Percentiles rank a stretch among this genome's conserved stretches.
Evolutionary conservation across 2,113 vertebrate species (phyloP).

Genomic region (Mobula birostris): DNA sequence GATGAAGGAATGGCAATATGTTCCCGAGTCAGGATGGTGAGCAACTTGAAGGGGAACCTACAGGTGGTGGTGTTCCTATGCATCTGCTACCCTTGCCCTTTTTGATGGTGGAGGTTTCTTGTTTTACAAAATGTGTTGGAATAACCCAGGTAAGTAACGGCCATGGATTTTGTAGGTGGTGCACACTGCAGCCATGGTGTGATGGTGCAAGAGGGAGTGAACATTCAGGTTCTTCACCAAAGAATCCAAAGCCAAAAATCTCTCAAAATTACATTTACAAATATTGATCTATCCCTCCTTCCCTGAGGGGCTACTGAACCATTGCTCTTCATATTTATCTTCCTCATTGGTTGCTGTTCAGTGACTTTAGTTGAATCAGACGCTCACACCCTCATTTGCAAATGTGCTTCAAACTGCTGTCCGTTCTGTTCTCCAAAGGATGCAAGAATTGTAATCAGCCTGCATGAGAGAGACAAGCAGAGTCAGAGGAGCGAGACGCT

Average conservation of each 20-base stretch:
- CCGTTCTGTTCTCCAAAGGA: slow-evolving; percentile 23
- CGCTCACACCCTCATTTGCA: neutral
- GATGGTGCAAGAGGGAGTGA: too few relatives aligned
- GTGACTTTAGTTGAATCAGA: neutral
- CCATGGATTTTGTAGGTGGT: too few relatives aligned
- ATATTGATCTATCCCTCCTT: neutral
- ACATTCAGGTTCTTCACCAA: neutral
- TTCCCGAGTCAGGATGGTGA: too few relatives aligned
- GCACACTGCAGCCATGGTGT: too few relatives aligned
- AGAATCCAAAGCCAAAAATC: neutral
- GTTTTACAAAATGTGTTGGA: too few relatives aligned
- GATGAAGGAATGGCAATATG: too few relatives aligned
- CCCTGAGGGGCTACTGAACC: neutral
- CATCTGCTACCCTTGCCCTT: too few relatives aligned
- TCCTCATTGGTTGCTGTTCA: neutral
- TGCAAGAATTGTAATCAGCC: slow-evolving; percentile 3
- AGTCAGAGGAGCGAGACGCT: neutral
- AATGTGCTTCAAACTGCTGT: slow-evolving; percentile 2
- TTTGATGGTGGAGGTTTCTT: too few relatives aligned
- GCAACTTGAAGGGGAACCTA: too few relatives aligned
- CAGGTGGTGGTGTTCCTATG: too few relatives aligned
- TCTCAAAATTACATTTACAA: neutral
- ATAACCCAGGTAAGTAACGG: too few relatives aligned
- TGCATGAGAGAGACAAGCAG: neutral
- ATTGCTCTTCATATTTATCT: neutral